A percentile compares a stretch with the other conserved stretches of the same genome.
Conservation (phyloP, 2,113 vertebrate genomes). For the Gila orcuttii region DNA sequence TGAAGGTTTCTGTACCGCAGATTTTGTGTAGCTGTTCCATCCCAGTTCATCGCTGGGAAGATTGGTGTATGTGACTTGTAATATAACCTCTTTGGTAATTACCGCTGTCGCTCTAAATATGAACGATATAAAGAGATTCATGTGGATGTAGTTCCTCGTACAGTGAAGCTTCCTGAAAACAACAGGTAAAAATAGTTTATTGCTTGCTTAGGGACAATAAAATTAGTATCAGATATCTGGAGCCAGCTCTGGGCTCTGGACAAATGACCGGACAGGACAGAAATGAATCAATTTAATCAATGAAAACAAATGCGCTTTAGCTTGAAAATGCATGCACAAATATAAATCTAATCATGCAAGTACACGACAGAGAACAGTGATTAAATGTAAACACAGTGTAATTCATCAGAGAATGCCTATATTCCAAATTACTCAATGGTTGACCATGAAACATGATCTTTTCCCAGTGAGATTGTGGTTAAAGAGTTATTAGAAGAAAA, state of each 20-base stretch:
- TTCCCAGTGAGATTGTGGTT: background rate
- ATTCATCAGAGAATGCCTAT: background rate
- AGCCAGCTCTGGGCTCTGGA: slow-evolving; percentile 23
- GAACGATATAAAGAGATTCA: slow-evolving; percentile 95
- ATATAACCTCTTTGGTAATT: slow-evolving; percentile 83
- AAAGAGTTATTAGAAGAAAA: background rate
- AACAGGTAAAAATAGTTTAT: slow-evolving; percentile 37
- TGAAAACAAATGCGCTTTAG: background rate
- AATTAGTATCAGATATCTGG: slow-evolving; percentile 39
- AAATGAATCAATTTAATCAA: background rate
- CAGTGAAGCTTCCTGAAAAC: slow-evolving; percentile 92
- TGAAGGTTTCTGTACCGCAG: slow-evolving; percentile 72
- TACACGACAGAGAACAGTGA: background rate
- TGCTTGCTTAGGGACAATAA: slow-evolving; percentile 20
- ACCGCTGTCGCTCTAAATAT: slow-evolving; percentile 85
- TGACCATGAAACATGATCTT: background rate
- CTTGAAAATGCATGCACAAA: background rate
- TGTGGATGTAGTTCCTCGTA: slow-evolving; percentile 96
- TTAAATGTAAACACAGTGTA: background rate
- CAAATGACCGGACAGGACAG: background rate
- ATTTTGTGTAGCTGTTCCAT: slow-evolving; percentile 82
- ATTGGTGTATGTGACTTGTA: slow-evolving; percentile 77
- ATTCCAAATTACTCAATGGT: background rate
- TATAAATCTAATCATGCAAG: background rate
- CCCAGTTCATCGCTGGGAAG: slow-evolving; percentile 79